phyloP scores from a whole-genome alignment of 1,140 invertebrate genomes.

The Thalassaphorura encarpata region DNA sequence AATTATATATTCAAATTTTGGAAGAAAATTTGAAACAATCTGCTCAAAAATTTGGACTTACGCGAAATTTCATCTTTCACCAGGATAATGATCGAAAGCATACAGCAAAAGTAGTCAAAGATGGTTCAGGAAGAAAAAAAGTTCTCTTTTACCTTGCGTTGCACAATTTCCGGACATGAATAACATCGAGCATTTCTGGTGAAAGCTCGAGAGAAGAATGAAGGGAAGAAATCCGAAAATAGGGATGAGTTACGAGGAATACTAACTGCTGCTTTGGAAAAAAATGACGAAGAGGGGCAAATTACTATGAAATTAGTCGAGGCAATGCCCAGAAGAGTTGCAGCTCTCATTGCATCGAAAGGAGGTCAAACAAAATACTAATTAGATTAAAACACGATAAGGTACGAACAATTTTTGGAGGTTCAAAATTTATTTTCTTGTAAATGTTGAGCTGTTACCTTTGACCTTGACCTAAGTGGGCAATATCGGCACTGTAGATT shows the following conservation, averaged over 20 bases:
- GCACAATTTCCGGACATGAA: slow-evolving; percentile 37
- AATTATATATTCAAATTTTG: slow-evolving; percentile 31
- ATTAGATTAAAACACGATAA: too few species aligned
- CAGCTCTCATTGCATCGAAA: background rate
- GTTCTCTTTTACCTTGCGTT: slow-evolving; percentile 32
- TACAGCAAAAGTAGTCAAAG: slow-evolving; percentile 25
- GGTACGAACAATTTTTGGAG: too few species aligned
- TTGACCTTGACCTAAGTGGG: too few species aligned
- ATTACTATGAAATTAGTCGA: slow-evolving; percentile 28
- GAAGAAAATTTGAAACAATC: slow-evolving; percentile 28
- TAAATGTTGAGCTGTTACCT: too few species aligned
- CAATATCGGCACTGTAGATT: too few species aligned
- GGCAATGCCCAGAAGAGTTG: slow-evolving; percentile 23
- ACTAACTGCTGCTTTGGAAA: slow-evolving; percentile 37
- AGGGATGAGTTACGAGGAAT: slow-evolving; percentile 24
- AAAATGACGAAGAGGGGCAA: slow-evolving; percentile 23
- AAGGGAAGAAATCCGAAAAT: background rate
- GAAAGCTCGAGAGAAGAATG: background rate
- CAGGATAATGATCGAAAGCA: slow-evolving; percentile 38
- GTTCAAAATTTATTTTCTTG: background rate
- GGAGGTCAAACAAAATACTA: background rate
- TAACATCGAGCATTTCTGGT: slow-evolving; percentile 37
- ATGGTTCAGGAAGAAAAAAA: slow-evolving; percentile 32
- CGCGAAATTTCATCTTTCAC: slow-evolving; percentile 28
- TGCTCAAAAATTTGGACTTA: slow-evolving; percentile 24